Percentiles rank a stretch among this genome's conserved stretches.
These are phyloP conservation scores for Cantharis flavilabris DNA, from an alignment of 2,888 invertebrate genomes.

Conservation along the genomic window DNA sequence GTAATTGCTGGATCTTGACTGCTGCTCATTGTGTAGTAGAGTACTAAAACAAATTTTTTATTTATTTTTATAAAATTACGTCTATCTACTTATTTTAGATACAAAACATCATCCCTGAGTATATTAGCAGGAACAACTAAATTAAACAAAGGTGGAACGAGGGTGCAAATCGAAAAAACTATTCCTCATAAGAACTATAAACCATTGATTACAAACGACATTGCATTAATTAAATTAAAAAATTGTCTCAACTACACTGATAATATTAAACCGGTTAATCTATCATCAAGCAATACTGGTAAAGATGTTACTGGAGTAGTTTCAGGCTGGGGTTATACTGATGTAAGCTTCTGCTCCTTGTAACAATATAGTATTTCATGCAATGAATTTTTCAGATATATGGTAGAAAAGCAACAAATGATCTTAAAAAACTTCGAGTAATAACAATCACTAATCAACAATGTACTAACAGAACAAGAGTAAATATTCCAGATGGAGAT, in stretches of 20 bases:
- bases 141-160: neutral
- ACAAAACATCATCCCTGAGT: no score
- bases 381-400: neutral
- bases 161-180: neutral
- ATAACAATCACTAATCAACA: neutral
- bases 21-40: neutral
- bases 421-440: neutral
- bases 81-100: neutral
- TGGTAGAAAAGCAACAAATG: neutral
- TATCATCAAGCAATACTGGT: no score
- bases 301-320: neutral
- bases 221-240: no score
- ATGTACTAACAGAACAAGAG: neutral
- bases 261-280: neutral
- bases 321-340: neutral
- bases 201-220: neutral
- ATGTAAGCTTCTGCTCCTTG: neutral
- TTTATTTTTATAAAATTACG: neutral
- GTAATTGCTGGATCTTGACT: neutral
- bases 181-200: neutral
- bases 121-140: neutral
- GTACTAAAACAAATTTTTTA: neutral
- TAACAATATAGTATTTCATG: neutral
- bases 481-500: neutral
- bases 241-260: no score